Evolutionary conservation across 2,888 invertebrate species (phyloP).

Genomic region (Hipparchia semele): DNA sequence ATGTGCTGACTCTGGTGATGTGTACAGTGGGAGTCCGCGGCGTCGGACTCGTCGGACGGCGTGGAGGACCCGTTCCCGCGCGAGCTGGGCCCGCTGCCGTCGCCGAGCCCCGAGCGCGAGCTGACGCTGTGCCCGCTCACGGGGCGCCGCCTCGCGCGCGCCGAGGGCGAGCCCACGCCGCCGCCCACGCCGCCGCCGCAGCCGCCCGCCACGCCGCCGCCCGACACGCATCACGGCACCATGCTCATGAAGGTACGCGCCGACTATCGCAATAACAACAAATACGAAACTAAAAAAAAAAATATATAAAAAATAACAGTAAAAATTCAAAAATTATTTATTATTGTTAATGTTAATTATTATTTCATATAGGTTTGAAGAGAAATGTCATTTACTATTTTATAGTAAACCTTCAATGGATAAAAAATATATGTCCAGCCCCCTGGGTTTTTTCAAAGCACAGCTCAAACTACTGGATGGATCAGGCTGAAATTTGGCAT

Average conservation of each 20-base stretch:
- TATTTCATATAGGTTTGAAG: too few relatives aligned
- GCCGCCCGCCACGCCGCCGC: slow-evolving; percentile 51
- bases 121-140: slow-evolving; percentile 85
- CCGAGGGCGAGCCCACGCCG: slow-evolving; percentile 85
- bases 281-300: too few relatives aligned
- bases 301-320: too few relatives aligned
- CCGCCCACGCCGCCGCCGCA: slow-evolving; percentile 79
- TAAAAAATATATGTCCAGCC: too few relatives aligned
- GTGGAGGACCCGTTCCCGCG: slow-evolving; percentile 85
- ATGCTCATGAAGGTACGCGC: slow-evolving; percentile 72
- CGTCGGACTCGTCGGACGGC: slow-evolving; percentile 84
- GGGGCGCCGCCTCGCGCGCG: slow-evolving; percentile 77
- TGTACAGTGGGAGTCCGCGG: slow-evolving; percentile 61
- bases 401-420: too few relatives aligned
- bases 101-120: slow-evolving; percentile 85
- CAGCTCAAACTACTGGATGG: too few relatives aligned
- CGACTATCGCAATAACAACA: not conserved
- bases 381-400: too few relatives aligned
- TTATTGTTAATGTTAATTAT: too few relatives aligned
- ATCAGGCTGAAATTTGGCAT: too few relatives aligned
- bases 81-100: slow-evolving; percentile 72
- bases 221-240: slow-evolving; percentile 47
- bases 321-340: too few relatives aligned
- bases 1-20: not conserved
- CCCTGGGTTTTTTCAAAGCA: too few relatives aligned